Conservation (phyloP, 2,888 invertebrate species). For the Elegia similella region DNA sequence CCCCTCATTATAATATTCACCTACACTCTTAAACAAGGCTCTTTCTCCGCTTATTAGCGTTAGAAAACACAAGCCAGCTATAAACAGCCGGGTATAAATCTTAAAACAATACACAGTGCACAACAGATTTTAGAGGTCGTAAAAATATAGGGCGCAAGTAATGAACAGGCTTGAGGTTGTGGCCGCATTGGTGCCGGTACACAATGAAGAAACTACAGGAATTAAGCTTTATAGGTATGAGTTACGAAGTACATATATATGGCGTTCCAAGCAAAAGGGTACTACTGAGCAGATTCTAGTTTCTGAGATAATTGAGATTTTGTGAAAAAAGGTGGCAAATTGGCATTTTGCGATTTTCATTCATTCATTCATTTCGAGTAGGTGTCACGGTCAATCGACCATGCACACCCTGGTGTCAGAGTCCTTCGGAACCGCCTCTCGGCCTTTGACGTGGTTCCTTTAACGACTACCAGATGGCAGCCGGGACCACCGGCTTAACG, state of each 20-base stretch:
- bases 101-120: slow-evolving; percentile 17
- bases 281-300: too few relatives aligned
- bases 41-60: background rate
- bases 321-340: too few relatives aligned
- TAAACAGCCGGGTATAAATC: slow-evolving; percentile 10
- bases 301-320: too few relatives aligned
- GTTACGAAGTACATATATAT: too few relatives aligned
- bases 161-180: slow-evolving; percentile 1
- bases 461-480: too few relatives aligned
- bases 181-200: background rate
- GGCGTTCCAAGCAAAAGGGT: background rate
- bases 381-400: too few relatives aligned
- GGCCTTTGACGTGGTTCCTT: too few relatives aligned
- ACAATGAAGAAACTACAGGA: slow-evolving; percentile 21
- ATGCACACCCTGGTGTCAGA: too few relatives aligned
- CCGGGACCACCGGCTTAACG: too few relatives aligned
- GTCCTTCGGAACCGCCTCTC: too few relatives aligned
- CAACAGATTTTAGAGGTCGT: slow-evolving; percentile 19
- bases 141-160: slow-evolving; percentile 13
- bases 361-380: too few relatives aligned
- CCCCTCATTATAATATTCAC: slow-evolving; percentile 5
- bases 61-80: background rate
- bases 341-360: too few relatives aligned
- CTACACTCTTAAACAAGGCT: background rate
- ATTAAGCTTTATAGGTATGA: slow-evolving; percentile 36